These are phyloP conservation scores for Sialia sialis DNA, from an alignment of 2,113 vertebrate species.

Conservation along the genomic window DNA sequence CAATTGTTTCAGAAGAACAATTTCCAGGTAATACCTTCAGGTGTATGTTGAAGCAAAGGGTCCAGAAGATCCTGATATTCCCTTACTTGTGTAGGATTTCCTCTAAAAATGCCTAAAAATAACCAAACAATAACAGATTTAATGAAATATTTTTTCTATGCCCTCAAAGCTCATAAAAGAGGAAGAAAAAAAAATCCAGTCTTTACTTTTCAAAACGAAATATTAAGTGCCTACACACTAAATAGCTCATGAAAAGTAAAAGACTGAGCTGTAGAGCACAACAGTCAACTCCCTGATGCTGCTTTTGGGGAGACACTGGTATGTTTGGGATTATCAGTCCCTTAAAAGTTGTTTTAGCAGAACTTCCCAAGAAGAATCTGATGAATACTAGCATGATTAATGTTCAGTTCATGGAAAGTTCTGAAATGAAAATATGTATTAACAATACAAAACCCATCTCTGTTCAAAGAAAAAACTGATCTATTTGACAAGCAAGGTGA, in stretches of 20 bases:
- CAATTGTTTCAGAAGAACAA: neutral
- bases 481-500: neutral
- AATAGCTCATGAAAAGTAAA: neutral
- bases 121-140: neutral
- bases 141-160: neutral
- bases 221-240: neutral
- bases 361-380: neutral
- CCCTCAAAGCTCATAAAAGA: neutral
- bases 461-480: neutral
- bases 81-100: slow-evolving; percentile 86
- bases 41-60: slow-evolving; percentile 85
- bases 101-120: slow-evolving; percentile 87
- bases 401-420: neutral
- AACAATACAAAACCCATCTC: neutral
- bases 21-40: slow-evolving; percentile 78
- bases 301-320: neutral
- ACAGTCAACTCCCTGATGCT: neutral
- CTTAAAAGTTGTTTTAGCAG: neutral
- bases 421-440: neutral
- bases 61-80: slow-evolving; percentile 89
- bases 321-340: neutral
- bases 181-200: neutral
- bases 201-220: neutral
- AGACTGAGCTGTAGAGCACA: neutral
- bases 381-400: neutral